These are phyloP conservation scores for Eudemis profundana DNA, from an alignment of 2,888 invertebrate species.

Conservation along the genomic window DNA sequence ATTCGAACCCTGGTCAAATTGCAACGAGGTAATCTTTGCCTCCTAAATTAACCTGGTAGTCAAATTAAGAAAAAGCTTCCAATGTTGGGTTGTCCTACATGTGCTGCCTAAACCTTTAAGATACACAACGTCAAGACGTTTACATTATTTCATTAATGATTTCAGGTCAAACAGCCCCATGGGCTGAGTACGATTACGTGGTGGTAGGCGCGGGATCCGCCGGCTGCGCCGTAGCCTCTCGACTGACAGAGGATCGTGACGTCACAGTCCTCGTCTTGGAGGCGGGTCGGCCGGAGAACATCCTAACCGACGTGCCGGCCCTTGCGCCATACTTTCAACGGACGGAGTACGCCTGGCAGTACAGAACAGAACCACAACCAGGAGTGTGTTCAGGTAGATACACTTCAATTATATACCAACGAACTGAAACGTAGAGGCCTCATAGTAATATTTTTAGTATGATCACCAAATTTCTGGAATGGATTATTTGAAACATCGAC, in stretches of 20 bases:
- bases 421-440: no score
- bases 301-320: conserved; percentile 76
- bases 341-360: conserved; percentile 87
- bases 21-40: no score
- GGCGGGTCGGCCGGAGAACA: conserved; percentile 72
- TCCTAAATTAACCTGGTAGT: neutral
- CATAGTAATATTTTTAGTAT: no score
- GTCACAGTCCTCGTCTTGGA: conserved; percentile 81
- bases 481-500: no score
- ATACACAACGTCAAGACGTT: neutral
- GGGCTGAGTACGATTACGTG: conserved; percentile 47
- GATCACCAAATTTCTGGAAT: no score
- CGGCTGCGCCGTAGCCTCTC: conserved; percentile 64
- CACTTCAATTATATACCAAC: neutral
- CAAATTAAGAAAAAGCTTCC: no score
- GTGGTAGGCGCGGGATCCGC: conserved; percentile 47
- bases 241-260: conserved; percentile 68
- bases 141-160: neutral
- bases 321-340: conserved; percentile 78
- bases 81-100: no score
- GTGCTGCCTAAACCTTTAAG: no score
- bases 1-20: neutral
- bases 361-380: conserved; percentile 84
- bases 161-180: conserved; percentile 33
- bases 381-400: conserved; percentile 78